Percentiles rank a stretch among this genome's conserved stretches.
Conservation (phyloP, 2,888 invertebrate genomes). For the Ophion slaviceki region DNA sequence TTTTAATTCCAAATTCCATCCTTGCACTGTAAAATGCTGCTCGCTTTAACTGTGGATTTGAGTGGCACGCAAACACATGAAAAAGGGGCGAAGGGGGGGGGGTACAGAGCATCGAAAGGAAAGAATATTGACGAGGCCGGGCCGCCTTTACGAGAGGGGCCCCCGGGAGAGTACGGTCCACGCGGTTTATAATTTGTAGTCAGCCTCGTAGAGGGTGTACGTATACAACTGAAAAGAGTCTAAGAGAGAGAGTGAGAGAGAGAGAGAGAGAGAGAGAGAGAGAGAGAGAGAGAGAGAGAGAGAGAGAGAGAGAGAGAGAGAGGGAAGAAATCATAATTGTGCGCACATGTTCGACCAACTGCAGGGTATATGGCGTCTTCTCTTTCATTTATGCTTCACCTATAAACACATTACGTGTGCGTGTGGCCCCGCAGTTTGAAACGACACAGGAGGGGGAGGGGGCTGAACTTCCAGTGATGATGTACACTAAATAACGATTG, state of each 20-base stretch:
- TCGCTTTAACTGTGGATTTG: constrained; percentile 16
- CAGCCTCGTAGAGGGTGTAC: constrained; percentile 31
- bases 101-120: constrained; percentile 21
- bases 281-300: constrained; percentile 22
- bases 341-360: constrained; percentile 70
- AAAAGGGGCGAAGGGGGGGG: neutral
- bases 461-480: neutral
- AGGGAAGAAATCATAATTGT: constrained; percentile 69
- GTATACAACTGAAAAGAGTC: neutral
- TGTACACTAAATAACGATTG: constrained; percentile 1
- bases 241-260: constrained; percentile 14
- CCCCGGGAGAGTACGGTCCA: constrained; percentile 38
- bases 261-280: constrained; percentile 52
- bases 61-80: neutral
- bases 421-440: neutral
- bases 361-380: constrained; percentile 51
- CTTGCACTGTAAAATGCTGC: neutral
- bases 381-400: constrained; percentile 13
- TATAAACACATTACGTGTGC: constrained; percentile 24
- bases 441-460: neutral
- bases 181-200: constrained; percentile 58
- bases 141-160: constrained; percentile 53
- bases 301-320: constrained; percentile 21
- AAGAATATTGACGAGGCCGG: constrained; percentile 59
- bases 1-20: constrained; percentile 3